Conservation (phyloP, 2,113 vertebrate species). For the Colossoma macropomum region DNA sequence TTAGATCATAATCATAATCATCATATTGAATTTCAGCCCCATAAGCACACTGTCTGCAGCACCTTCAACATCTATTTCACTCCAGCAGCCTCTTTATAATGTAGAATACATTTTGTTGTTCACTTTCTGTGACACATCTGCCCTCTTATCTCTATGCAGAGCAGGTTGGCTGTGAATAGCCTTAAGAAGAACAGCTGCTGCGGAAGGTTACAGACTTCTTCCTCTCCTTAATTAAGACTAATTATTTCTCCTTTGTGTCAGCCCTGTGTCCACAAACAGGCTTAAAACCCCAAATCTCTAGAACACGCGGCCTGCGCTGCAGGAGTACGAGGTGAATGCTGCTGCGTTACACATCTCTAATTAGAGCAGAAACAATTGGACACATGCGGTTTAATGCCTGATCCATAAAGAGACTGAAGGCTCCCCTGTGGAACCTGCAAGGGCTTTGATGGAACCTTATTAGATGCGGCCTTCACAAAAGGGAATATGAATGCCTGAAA, state of each 20-base stretch:
- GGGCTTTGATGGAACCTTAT: not conserved
- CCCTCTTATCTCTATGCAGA: not conserved
- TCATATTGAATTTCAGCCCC: no score
- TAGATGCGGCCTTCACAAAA: not conserved
- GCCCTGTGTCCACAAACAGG: conserved; percentile 42
- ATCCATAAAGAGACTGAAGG: not conserved
- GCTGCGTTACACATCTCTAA: not conserved
- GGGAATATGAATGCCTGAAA: not conserved
- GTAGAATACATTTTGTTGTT: not conserved
- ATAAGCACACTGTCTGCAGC: no score
- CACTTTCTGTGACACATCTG: not conserved
- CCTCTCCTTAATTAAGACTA: conserved; percentile 67
- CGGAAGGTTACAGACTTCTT: conserved; percentile 56
- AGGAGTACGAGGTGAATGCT: not conserved
- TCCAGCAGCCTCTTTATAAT: not conserved
- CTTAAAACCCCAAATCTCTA: not conserved
- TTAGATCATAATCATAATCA: no score
- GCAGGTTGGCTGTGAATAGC: conserved; percentile 20
- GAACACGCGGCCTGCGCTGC: not conserved
- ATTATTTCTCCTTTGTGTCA: conserved; percentile 66
- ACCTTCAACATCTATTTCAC: not conserved
- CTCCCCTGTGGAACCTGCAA: not conserved
- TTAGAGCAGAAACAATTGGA: conserved; percentile 19
- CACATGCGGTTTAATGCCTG: conserved; percentile 2
- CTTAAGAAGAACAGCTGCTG: conserved; percentile 66